A percentile compares a stretch with the other conserved stretches of the same genome.
These are phyloP conservation scores for Sarcophaga carnaria DNA, from an alignment of 2,888 invertebrate species.

Conservation along the genomic window DNA sequence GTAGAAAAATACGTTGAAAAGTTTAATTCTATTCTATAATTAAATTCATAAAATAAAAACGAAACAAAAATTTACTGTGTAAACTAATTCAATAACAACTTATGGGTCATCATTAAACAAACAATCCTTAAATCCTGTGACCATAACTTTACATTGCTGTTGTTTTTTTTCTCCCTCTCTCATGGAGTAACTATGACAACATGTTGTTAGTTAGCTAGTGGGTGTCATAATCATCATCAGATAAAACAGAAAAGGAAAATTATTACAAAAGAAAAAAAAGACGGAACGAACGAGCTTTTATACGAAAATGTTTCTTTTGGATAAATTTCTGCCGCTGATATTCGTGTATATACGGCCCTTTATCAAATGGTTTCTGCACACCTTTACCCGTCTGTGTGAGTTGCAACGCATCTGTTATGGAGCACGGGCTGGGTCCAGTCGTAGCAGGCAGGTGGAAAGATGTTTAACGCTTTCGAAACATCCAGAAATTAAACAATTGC, in stretches of 20 bases:
- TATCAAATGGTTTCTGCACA: slow-evolving; percentile 93
- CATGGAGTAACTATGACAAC: slow-evolving; percentile 56
- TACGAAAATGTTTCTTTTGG: slow-evolving; percentile 61
- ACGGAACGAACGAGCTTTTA: too few species aligned
- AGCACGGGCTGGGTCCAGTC: slow-evolving; percentile 72
- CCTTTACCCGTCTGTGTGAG: slow-evolving; percentile 94
- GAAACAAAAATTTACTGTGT: neutral
- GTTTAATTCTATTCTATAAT: too few species aligned
- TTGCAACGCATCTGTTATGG: slow-evolving; percentile 96
- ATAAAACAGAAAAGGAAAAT: too few species aligned
- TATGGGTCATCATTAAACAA: too few species aligned
- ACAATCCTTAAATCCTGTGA: too few species aligned
- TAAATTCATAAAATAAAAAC: neutral
- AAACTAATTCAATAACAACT: neutral
- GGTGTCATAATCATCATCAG: slow-evolving; percentile 6
- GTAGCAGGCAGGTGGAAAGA: slow-evolving; percentile 84
- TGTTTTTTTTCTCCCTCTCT: neutral
- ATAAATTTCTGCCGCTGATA: slow-evolving; percentile 79
- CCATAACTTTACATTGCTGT: neutral
- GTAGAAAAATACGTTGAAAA: neutral
- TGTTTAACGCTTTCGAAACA: slow-evolving; percentile 88
- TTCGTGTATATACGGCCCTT: slow-evolving; percentile 90
- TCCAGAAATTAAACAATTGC: slow-evolving; percentile 86
- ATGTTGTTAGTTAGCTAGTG: neutral
- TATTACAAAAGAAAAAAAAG: neutral